Base-by-base conservation (phyloP, 2,797 vertebrate species). In the Alectoris magna region DNA sequence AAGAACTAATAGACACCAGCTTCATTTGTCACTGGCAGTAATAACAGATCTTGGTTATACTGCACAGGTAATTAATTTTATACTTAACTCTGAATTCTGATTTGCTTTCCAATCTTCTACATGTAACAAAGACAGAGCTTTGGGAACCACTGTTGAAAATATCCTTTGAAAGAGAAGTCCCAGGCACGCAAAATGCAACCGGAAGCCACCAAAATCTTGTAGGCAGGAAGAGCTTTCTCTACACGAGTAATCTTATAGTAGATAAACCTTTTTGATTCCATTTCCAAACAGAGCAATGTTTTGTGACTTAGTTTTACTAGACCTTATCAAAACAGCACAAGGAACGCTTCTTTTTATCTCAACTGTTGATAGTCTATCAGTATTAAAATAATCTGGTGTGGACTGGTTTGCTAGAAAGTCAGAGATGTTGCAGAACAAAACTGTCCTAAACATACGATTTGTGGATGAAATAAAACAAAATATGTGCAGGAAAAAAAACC, bases 301-400 rank as follows among this genome's bases (percentile, higher is more conserved):
- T 90, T 95, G 73, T 93, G 84, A 92, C 93, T 93, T 79, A 95
- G 87, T 91, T 71, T 46, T 81, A 91, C 89, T 93, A 91, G 95
- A 92, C 80, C 91, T 76, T 88, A 94, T 92, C 89, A 93, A 90
- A 96, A 91, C 49, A 84, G 80, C 80, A 84, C 4, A 0, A 88
- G 60, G 64, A 93, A 90, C 0, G 6, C 88, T 82, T 91, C 84
- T 88, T 87, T 51, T 39, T 64, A 92, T 85, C 90, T 88, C 83
- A 84, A 26, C 55, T 56, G 85, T 67, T 92, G 85, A 79, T 58
- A 82, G 74, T 24, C 84, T 77, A 88, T 93, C 92, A 92, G 90
- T 94, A 95, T 95, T 84, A 91, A 95, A 96, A 95, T 92, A 92
- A 95, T 91, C 67, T 87, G 83, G 87, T 22, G 2, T 83, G 77